A percentile compares a stretch with the other conserved stretches of the same genome.
These are phyloP conservation scores for Melitaea cinxia DNA, from an alignment of 1,140 invertebrate genomes.

Conservation along the genomic window DNA sequence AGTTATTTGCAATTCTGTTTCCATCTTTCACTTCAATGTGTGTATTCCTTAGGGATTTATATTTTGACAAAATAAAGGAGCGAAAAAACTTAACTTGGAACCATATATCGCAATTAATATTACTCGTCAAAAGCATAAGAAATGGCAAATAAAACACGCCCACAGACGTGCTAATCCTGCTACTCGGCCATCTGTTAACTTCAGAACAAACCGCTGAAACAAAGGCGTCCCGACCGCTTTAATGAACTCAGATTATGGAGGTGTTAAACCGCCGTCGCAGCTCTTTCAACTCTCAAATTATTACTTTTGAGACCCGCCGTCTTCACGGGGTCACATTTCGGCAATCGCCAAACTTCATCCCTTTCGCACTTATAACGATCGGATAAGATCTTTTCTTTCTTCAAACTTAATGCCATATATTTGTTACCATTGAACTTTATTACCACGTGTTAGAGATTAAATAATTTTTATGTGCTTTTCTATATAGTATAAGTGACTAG, in stretches of 20 bases:
- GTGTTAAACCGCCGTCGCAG: slow-evolving; percentile 75
- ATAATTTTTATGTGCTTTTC: slow-evolving; percentile 43
- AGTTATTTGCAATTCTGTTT: background rate
- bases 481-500: slow-evolving; percentile 42
- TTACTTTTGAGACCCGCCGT: slow-evolving; percentile 65
- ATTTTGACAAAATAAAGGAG: background rate
- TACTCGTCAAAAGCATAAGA: slow-evolving; percentile 33
- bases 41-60: background rate
- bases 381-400: slow-evolving; percentile 62
- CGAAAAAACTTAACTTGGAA: background rate
- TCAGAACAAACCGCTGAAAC: slow-evolving; percentile 75
- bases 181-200: slow-evolving; percentile 75
- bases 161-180: slow-evolving; percentile 68
- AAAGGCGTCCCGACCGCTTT: slow-evolving; percentile 73
- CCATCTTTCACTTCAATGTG: background rate
- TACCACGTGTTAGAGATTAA: slow-evolving; percentile 52
- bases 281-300: slow-evolving; percentile 80
- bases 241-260: slow-evolving; percentile 80
- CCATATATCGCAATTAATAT: slow-evolving; percentile 29
- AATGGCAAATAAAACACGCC: slow-evolving; percentile 49
- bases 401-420: slow-evolving; percentile 13
- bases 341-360: slow-evolving; percentile 70
- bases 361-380: slow-evolving; percentile 43
- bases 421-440: slow-evolving; percentile 54
- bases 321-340: slow-evolving; percentile 78